phyloP scores from a whole-genome alignment of 2,797 vertebrate genomes.

The Coranthus polyacanthus region DNA sequence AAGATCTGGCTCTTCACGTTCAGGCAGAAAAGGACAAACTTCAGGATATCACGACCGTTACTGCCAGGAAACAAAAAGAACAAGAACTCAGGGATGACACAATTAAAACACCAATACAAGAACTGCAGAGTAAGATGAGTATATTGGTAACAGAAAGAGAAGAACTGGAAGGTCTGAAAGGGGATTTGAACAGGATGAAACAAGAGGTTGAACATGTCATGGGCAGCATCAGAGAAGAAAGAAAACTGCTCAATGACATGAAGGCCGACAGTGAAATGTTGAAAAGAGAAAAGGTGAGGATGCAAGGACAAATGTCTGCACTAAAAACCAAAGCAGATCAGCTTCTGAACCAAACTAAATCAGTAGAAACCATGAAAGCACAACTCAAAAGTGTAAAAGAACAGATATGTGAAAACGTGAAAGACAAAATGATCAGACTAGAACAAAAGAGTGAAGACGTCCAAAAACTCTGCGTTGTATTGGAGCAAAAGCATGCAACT shows the following conservation, averaged over 20 bases:
- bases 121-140: not conserved
- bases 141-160: not conserved
- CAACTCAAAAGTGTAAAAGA: conserved; percentile 11
- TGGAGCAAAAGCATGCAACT: not conserved
- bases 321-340: conserved; percentile 3
- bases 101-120: not conserved
- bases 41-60: not conserved
- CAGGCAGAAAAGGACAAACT: not conserved
- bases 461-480: not conserved
- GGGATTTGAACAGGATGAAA: not conserved
- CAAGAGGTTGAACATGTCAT: conserved; percentile 1
- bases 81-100: not conserved
- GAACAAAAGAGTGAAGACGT: not conserved
- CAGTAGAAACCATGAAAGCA: not conserved
- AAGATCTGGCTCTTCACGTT: not conserved
- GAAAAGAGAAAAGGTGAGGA: not conserved
- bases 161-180: conserved; percentile 1
- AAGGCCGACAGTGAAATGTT: not conserved
- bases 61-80: not conserved
- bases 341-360: not conserved
- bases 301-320: not conserved
- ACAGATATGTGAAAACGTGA: not conserved
- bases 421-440: not conserved
- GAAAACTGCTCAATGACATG: not conserved
- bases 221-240: not conserved